Evolutionary conservation across 1,140 invertebrate genomes (phyloP).

Genomic region (Nasonia longicornis): DNA sequence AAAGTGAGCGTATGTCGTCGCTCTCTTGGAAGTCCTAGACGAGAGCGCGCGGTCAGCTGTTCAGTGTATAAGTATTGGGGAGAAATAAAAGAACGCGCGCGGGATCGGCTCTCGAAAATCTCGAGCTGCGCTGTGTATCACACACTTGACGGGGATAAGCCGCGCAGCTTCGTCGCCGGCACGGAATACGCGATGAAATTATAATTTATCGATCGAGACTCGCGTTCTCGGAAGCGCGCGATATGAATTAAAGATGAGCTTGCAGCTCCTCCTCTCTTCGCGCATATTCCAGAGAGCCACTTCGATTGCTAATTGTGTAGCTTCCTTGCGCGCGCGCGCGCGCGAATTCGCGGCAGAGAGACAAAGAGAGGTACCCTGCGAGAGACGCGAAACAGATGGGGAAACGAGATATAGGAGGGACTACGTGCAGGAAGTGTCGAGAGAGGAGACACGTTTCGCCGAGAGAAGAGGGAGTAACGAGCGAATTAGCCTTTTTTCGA

Average conservation of each 20-base stretch:
- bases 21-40: not conserved
- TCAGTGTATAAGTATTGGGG: not conserved
- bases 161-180: slow-evolving; percentile 48
- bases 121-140: slow-evolving; percentile 20
- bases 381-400: slow-evolving; percentile 36
- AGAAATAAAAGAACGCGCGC: not conserved
- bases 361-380: slow-evolving; percentile 15
- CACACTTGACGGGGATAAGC: slow-evolving; percentile 60
- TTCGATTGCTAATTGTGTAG: slow-evolving; percentile 61
- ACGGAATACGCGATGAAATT: slow-evolving; percentile 63
- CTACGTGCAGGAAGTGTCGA: slow-evolving; percentile 39
- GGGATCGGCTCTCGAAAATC: not conserved
- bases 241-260: slow-evolving; percentile 69
- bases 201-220: slow-evolving; percentile 67
- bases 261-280: not conserved
- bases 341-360: slow-evolving; percentile 21
- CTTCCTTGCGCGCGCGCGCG: slow-evolving; percentile 50
- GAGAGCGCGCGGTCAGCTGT: not conserved
- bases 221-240: slow-evolving; percentile 61
- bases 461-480: not conserved
- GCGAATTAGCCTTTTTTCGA: slow-evolving; percentile 2
- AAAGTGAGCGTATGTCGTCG: not conserved
- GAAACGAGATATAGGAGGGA: slow-evolving; percentile 43
- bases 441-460: not conserved
- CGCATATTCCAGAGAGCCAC: slow-evolving; percentile 48